A percentile compares a stretch with the other conserved stretches of the same genome.
Conservation (phyloP, 2,888 invertebrate genomes). For the Synanthedon myopaeformis region DNA sequence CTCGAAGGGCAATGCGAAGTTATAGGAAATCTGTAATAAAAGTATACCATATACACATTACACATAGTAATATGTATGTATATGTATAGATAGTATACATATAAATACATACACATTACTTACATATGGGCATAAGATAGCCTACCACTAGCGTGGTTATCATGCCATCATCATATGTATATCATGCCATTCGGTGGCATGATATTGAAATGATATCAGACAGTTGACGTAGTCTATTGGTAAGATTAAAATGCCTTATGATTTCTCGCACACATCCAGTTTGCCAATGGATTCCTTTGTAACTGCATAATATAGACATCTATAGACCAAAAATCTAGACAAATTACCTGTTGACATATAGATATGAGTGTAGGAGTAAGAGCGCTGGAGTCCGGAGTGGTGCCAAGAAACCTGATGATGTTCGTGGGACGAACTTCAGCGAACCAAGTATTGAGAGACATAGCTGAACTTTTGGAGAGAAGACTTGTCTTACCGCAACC, state of each 20-base stretch:
- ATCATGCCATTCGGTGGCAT: too few species aligned
- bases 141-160: too few species aligned
- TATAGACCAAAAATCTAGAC: neutral
- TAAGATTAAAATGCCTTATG: too few species aligned
- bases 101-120: too few species aligned
- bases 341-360: slow-evolving; percentile 88
- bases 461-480: slow-evolving; percentile 90
- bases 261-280: neutral
- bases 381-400: slow-evolving; percentile 96
- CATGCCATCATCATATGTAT: too few species aligned
- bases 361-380: slow-evolving; percentile 94
- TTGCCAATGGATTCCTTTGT: neutral
- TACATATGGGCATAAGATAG: too few species aligned
- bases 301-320: neutral
- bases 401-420: slow-evolving; percentile 93
- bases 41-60: too few species aligned
- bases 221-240: too few species aligned
- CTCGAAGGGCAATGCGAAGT: slow-evolving; percentile 90
- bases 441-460: slow-evolving; percentile 81
- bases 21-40: slow-evolving; percentile 91
- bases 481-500: slow-evolving; percentile 98
- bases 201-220: too few species aligned
- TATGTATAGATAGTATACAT: too few species aligned
- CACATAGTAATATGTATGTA: too few species aligned
- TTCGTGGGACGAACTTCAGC: slow-evolving; percentile 83